Evolutionary conservation across 2,888 invertebrate genomes (phyloP).

Genomic region (Tachina grossa): DNA sequence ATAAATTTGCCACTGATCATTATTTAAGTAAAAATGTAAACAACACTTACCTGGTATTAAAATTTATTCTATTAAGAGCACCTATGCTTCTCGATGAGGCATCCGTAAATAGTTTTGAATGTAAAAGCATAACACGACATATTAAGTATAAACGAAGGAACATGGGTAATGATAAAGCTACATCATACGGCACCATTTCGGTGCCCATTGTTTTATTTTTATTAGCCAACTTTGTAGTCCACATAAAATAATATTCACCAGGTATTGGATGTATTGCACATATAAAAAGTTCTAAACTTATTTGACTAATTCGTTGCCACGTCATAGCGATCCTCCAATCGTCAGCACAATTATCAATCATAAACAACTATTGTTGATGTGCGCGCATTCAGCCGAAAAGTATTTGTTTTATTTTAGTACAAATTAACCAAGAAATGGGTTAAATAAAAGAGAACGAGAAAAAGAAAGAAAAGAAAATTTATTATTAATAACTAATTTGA

Average conservation of each 20-base stretch:
- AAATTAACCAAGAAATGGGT: background rate
- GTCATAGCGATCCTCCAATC: slow-evolving; percentile 99
- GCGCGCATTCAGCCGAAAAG: background rate
- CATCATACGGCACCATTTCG: slow-evolving; percentile 95
- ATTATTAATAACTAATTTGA: slow-evolving; percentile 78
- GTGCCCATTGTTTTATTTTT: slow-evolving; percentile 88
- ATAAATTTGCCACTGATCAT: too few species aligned
- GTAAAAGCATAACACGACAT: slow-evolving; percentile 99
- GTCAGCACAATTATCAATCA: slow-evolving; percentile 99
- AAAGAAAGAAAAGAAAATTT: slow-evolving; percentile 64
- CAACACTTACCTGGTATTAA: slow-evolving; percentile 92
- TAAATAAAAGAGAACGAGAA: slow-evolving; percentile 56
- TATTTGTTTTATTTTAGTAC: slow-evolving; percentile 12
- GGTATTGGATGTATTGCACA: slow-evolving; percentile 99
- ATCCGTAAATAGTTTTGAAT: slow-evolving; percentile 99
- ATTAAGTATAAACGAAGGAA: slow-evolving; percentile 99
- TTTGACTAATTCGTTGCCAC: slow-evolving; percentile 97
- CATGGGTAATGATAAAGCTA: slow-evolving; percentile 99
- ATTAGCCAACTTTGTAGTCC: slow-evolving; percentile 97
- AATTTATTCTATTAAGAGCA: slow-evolving; percentile 98
- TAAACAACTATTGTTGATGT: slow-evolving; percentile 91
- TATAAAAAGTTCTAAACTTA: slow-evolving; percentile 94
- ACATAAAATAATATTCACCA: slow-evolving; percentile 96
- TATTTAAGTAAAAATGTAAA: background rate
- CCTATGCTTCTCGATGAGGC: slow-evolving; percentile 99